Percentiles rank a stretch among this genome's conserved stretches.
Evolutionary conservation across 2,113 vertebrate species (phyloP).

Genomic region (Indri indri): DNA sequence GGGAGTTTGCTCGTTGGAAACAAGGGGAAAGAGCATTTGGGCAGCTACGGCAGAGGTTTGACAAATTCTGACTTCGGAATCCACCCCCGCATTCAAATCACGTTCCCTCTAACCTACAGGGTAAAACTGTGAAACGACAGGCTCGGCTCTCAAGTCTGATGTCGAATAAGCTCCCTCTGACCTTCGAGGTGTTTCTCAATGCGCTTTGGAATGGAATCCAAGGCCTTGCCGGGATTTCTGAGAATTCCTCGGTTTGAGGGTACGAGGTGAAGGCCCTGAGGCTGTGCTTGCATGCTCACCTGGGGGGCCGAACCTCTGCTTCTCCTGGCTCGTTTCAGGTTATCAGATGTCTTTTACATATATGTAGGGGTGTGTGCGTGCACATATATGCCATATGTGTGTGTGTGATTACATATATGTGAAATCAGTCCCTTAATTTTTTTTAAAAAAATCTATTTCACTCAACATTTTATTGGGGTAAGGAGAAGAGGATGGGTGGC

Average conservation of each 20-base stretch:
- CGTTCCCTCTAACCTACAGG: neutral
- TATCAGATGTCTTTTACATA: neutral
- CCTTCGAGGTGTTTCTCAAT: neutral
- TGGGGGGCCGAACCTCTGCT: neutral
- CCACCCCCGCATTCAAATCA: neutral
- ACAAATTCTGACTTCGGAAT: neutral
- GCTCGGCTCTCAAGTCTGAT: neutral
- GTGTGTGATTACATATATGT: neutral
- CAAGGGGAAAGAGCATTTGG: neutral
- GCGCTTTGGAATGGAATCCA: neutral
- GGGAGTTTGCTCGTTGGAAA: slow-evolving; percentile 1
- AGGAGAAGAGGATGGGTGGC: neutral
- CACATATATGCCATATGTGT: neutral
- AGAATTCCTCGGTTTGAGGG: neutral
- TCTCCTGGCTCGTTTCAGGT: neutral
- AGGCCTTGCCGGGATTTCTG: neutral
- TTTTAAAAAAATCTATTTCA: neutral
- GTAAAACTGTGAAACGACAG: neutral
- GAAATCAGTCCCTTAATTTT: neutral
- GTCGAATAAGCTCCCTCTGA: neutral
- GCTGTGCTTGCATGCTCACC: neutral
- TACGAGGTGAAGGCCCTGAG: rapidly evolving
- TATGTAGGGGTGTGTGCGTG: neutral
- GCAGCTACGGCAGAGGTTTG: neutral
- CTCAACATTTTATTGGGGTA: neutral